Conservation (phyloP, 2,113 vertebrate genomes). For the Phylloscopus trochilus region DNA sequence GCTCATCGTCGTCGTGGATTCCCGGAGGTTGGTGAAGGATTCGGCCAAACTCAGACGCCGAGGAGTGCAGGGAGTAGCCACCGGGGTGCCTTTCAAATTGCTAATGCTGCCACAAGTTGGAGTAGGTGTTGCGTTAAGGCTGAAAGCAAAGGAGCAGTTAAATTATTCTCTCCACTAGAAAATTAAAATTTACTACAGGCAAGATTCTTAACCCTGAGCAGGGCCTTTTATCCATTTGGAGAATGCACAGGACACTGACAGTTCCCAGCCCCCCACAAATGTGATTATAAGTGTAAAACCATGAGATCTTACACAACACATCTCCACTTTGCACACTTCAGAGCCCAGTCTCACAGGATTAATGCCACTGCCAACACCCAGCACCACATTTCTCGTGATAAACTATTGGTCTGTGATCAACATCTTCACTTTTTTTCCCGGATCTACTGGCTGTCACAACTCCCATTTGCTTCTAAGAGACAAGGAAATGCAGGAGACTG, state of each 20-base stretch:
- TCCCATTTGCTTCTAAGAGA: background rate
- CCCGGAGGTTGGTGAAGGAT: conserved; percentile 92
- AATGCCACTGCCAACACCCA: background rate
- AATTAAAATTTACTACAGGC: background rate
- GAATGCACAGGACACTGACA: background rate
- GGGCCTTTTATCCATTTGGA: background rate
- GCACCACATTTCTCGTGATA: background rate
- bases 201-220: background rate
- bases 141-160: conserved; percentile 52
- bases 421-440: background rate
- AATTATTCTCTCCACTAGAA: background rate
- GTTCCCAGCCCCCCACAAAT: background rate
- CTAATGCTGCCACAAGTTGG: conserved; percentile 79
- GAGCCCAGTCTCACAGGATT: background rate
- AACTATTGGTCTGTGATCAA: background rate
- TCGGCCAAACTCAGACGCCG: conserved; percentile 90
- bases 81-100: conserved; percentile 83
- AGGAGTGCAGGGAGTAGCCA: conserved; percentile 90
- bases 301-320: background rate
- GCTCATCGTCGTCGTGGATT: conserved; percentile 95
- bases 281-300: background rate
- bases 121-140: conserved; percentile 75
- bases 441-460: background rate
- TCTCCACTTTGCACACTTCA: background rate
- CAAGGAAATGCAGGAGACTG: background rate